Evolutionary conservation across 2,888 invertebrate species (phyloP), one percentile per base, ranked within the genome.

Genomic region (Rhaphigaster nebulosa): DNA sequence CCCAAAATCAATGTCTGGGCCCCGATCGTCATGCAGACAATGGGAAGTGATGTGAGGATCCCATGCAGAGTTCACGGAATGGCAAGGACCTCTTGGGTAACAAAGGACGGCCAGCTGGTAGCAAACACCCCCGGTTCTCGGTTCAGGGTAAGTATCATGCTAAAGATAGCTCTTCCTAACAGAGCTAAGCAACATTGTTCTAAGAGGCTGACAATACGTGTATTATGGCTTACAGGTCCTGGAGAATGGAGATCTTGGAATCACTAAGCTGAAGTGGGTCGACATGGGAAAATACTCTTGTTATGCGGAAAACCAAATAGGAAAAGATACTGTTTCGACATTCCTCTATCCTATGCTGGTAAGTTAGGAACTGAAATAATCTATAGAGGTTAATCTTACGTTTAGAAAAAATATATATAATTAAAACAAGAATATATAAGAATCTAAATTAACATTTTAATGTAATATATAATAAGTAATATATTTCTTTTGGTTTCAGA

Each of bases 211-310:
- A 38, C 18, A 15, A 4, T 76, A 1, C 5, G 15, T 70, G n/a
- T 29, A 5, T 6, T 23, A 10, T 76, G 34, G 70, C 23, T 38
- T 91, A 29, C 93, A 95, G 95, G 94, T 96, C 91, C 94, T 97
- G 91, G 95, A 95, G 8, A 96, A 96, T 92, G 98, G 98, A 0
- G 97, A 97, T 92, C 94, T 98, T 50, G 93, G 97, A 76, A 97
- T 98, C 92, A 94, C 95, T 38, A 94, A 95, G 23, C 94, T 98
- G 15, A 94, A 94, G 80, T 98, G 97, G 97, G 94, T 94, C 20
- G 97, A 97, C 92, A 97, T 98, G 98, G 98, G 98, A 12, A 95
- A 95, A 38, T 98, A 96, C 93, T 96, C 95, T 1, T 98, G 98
- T 93, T 94, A 96, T 26, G 97, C 96, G 0, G 95, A 95, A 92